phyloP scores from a whole-genome alignment of 2,797 vertebrate species.

The Cirrhinus mrigala region DNA sequence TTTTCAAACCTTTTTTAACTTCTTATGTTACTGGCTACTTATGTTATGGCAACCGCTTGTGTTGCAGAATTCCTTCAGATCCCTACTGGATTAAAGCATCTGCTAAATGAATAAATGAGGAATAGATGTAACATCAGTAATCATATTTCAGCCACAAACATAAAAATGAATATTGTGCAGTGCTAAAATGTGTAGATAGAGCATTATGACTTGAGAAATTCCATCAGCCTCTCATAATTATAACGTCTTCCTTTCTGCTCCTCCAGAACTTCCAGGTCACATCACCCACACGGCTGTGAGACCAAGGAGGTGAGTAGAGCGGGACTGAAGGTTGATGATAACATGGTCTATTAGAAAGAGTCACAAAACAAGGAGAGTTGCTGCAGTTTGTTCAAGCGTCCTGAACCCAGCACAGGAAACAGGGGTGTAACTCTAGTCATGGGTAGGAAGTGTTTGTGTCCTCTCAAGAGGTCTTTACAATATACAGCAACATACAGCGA shows the following conservation, averaged over 20 bases:
- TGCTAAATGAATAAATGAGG: slow-evolving; percentile 8
- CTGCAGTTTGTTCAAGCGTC: slow-evolving; percentile 17
- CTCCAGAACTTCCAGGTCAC: slow-evolving; percentile 58
- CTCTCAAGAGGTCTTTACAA: slow-evolving; percentile 62
- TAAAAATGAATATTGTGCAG: neutral
- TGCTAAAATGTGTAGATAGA: neutral
- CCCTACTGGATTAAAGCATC: slow-evolving; percentile 12
- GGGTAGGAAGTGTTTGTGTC: slow-evolving; percentile 78
- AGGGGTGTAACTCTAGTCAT: slow-evolving; percentile 61
- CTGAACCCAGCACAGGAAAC: slow-evolving; percentile 54
- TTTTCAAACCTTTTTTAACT: neutral
- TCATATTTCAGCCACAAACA: neutral
- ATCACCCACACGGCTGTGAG: slow-evolving; percentile 42
- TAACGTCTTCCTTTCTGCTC: slow-evolving; percentile 43
- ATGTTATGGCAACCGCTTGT: neutral
- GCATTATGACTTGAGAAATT: slow-evolving; percentile 36
- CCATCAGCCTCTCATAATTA: slow-evolving; percentile 28
- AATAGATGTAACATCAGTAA: neutral
- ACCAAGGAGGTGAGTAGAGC: neutral
- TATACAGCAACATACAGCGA: slow-evolving; percentile 21
- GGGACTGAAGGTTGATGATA: slow-evolving; percentile 58
- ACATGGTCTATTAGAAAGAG: slow-evolving; percentile 15
- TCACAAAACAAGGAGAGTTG: slow-evolving; percentile 28
- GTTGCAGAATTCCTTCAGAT: neutral
- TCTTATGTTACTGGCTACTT: neutral